Evolutionary conservation across 2,113 vertebrate genomes (phyloP).

Genomic region (Gopherus evgoodei): DNA sequence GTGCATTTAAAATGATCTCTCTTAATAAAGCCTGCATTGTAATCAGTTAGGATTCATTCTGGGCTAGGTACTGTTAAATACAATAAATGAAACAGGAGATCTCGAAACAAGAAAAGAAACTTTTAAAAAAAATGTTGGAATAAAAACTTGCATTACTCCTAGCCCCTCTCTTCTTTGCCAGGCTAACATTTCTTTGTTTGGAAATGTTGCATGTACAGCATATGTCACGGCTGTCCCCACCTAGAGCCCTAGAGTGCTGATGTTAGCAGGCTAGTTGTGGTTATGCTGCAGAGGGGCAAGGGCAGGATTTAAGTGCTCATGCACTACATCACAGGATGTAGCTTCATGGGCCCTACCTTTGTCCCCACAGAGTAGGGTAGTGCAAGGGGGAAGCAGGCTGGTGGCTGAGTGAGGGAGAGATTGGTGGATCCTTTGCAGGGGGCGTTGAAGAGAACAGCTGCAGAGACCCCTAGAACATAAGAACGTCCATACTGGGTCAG

Average conservation of each 20-base stretch:
- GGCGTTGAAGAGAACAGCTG: not conserved
- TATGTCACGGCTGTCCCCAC: fast-evolving
- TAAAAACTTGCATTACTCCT: not conserved
- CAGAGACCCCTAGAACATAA: not conserved
- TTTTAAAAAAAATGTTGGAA: not conserved
- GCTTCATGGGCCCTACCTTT: fast-evolving
- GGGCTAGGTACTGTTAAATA: not conserved
- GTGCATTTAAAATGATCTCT: not conserved
- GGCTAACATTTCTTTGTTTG: fast-evolving
- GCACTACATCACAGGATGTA: fast-evolving
- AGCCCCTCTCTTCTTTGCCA: not conserved
- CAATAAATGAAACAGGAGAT: conserved; percentile 56
- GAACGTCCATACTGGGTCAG: not conserved
- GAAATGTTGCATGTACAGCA: fast-evolving
- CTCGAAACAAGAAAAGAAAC: not conserved
- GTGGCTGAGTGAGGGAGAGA: not conserved
- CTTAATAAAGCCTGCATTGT: not conserved
- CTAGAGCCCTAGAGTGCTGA: fast-evolving
- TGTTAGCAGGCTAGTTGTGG: not conserved
- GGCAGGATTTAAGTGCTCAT: fast-evolving
- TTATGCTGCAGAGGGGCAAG: not conserved
- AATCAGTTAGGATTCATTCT: not conserved
- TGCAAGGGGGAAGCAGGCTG: not conserved
- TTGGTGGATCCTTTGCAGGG: not conserved
- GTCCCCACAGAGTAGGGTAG: not conserved